Conservation (phyloP, 2,797 vertebrate species). For the Spinus olivaceus region DNA sequence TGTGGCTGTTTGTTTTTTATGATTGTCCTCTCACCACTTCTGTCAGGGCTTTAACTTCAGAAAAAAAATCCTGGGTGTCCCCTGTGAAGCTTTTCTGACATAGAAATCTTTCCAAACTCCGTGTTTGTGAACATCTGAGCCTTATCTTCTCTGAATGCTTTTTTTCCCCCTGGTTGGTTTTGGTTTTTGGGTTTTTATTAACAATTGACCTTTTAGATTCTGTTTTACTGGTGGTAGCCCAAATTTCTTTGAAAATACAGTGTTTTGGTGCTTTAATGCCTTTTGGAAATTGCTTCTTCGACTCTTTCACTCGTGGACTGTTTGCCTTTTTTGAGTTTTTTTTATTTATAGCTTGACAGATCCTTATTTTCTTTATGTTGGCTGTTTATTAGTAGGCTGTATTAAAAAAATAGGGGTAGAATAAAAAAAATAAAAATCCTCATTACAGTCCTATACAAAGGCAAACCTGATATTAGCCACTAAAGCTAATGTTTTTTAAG, state of each 20-base stretch:
- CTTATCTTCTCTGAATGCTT: neutral
- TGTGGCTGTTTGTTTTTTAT: neutral
- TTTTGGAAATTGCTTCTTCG: neutral
- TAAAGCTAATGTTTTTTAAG: neutral
- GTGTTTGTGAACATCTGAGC: neutral
- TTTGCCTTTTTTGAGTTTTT: neutral
- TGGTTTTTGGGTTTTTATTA: neutral
- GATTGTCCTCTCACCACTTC: neutral
- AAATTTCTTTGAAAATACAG: neutral
- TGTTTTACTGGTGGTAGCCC: neutral
- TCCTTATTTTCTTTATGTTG: neutral
- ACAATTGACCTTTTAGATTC: neutral
- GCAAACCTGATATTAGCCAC: neutral
- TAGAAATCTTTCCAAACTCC: neutral
- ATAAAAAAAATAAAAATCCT: neutral
- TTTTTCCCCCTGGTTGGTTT: fast-evolving
- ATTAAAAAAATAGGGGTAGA: neutral
- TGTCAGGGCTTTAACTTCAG: neutral
- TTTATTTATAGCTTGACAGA: neutral
- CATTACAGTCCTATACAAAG: neutral
- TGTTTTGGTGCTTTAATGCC: neutral
- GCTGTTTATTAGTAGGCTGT: neutral
- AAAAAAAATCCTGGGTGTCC: neutral
- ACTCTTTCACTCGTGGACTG: neutral
- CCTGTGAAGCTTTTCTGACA: neutral